Conservation (phyloP, 2,797 vertebrate species). For the Leptoclinus maculatus region DNA sequence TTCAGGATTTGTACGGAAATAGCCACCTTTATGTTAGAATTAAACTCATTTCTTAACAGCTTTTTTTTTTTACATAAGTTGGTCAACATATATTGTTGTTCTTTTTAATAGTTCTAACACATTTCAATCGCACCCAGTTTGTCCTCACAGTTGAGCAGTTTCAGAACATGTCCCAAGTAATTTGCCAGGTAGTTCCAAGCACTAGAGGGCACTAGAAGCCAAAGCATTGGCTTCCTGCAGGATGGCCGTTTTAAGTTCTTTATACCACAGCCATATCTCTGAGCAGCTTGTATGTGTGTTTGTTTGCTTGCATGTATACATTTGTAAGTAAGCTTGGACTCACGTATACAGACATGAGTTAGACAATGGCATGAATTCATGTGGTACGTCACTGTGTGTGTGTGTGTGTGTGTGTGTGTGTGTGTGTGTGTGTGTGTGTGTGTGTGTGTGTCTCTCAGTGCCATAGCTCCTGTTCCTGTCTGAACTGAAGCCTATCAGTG, state of each 20-base stretch:
- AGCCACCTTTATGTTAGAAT: background rate
- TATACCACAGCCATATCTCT: conserved; percentile 48
- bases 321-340: conserved; percentile 65
- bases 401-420: conserved; percentile 61
- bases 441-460: conserved; percentile 71
- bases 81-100: background rate
- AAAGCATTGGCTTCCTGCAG: conserved; percentile 61
- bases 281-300: conserved; percentile 51
- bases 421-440: conserved; percentile 43
- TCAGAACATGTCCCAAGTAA: conserved; percentile 15
- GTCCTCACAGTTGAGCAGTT: conserved; percentile 36
- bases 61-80: background rate
- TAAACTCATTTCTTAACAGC: background rate
- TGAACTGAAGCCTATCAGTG: conserved; percentile 79
- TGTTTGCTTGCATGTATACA: conserved; percentile 64
- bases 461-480: conserved; percentile 69
- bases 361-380: conserved; percentile 57
- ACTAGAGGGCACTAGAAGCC: conserved; percentile 86
- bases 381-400: conserved; percentile 36
- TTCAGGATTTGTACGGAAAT: background rate
- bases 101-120: background rate
- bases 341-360: conserved; percentile 48
- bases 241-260: conserved; percentile 47
- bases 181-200: conserved; percentile 48
- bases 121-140: conserved; percentile 25